Evolutionary conservation across 2,113 vertebrate species (phyloP).

Genomic region (Oncorhynchus masou): DNA sequence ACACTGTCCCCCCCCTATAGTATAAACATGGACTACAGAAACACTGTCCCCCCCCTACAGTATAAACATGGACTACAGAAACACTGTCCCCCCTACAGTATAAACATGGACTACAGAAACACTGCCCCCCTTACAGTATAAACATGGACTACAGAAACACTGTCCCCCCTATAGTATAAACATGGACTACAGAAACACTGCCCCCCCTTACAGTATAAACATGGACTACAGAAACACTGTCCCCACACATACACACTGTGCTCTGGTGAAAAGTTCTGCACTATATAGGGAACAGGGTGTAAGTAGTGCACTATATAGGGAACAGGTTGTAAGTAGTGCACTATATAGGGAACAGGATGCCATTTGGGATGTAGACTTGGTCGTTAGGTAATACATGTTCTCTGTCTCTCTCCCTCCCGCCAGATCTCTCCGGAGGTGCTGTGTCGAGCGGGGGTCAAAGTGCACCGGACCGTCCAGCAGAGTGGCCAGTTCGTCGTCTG

Average conservation of each 20-base stretch:
- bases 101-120: too few relatives aligned
- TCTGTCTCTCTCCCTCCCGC: not conserved
- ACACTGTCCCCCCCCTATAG: too few relatives aligned
- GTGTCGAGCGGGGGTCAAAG: slow-evolving; percentile 84
- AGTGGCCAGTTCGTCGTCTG: slow-evolving; percentile 88
- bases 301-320: not conserved
- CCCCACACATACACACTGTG: not conserved
- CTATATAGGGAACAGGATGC: not conserved
- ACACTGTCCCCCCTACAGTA: too few relatives aligned
- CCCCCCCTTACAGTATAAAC: too few relatives aligned
- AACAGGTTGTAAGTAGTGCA: not conserved
- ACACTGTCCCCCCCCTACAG: too few relatives aligned
- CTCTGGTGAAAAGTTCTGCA: not conserved
- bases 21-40: too few relatives aligned
- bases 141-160: too few relatives aligned
- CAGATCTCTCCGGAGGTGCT: slow-evolving; percentile 91
- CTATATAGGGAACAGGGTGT: not conserved
- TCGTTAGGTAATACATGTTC: not conserved
- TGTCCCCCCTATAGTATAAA: too few relatives aligned
- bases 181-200: too few relatives aligned
- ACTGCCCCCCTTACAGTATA: too few relatives aligned
- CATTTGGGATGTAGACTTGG: not conserved
- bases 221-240: too few relatives aligned
- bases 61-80: too few relatives aligned
- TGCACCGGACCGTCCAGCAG: slow-evolving; percentile 87